These are phyloP conservation scores for Prionace glauca DNA, from an alignment of 2,797 vertebrate genomes.

Conservation along the genomic window DNA sequence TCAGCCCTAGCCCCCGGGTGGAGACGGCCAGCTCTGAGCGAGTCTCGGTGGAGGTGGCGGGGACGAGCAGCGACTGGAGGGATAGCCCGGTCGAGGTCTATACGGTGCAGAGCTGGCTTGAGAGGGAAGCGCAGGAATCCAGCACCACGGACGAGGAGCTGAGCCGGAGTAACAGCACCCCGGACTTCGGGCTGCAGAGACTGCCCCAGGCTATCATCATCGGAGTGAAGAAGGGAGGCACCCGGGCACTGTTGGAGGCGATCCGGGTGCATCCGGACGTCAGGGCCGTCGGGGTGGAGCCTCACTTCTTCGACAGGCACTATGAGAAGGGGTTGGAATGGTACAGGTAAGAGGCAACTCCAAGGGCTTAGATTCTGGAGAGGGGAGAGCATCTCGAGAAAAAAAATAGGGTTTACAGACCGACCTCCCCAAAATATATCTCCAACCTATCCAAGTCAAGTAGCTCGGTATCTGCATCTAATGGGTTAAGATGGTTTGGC, in stretches of 20 bases:
- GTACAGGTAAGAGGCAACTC: slow-evolving; percentile 76
- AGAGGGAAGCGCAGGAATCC: slow-evolving; percentile 67
- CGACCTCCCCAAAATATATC: not conserved
- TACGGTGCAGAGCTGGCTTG: slow-evolving; percentile 42
- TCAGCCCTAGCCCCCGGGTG: not conserved
- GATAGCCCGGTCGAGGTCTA: not conserved
- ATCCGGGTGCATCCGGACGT: slow-evolving; percentile 91
- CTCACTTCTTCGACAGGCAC: slow-evolving; percentile 97
- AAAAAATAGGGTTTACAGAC: no score
- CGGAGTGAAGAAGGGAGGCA: slow-evolving; percentile 96
- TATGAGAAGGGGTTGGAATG: slow-evolving; percentile 91
- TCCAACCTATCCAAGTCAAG: no score
- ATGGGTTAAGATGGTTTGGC: not conserved
- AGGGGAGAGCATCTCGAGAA: not conserved
- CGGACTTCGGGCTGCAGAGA: slow-evolving; percentile 88
- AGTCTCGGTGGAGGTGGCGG: not conserved
- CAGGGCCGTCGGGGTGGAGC: slow-evolving; percentile 90
- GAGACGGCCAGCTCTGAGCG: not conserved
- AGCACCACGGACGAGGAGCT: slow-evolving; percentile 80
- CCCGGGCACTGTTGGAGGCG: slow-evolving; percentile 86
- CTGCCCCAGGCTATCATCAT: slow-evolving; percentile 94
- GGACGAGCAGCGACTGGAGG: not conserved
- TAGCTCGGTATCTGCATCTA: not conserved
- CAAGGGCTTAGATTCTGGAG: not conserved
- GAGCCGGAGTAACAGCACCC: slow-evolving; percentile 62